Conservation (phyloP, 2,888 invertebrate species). For the Dascillus cervinus region DNA sequence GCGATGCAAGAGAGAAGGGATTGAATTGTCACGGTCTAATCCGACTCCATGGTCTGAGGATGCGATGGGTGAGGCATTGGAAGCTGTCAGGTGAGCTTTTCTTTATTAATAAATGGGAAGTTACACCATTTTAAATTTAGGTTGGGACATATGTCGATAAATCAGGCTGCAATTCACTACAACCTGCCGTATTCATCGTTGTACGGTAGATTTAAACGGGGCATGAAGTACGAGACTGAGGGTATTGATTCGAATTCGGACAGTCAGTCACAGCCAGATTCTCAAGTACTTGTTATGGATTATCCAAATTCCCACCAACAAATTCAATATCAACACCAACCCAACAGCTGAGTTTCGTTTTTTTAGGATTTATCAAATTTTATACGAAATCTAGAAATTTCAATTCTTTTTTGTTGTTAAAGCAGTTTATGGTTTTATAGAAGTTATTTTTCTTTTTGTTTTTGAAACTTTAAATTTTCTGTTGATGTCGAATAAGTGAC, state of each 20-base stretch:
- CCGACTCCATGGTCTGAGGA: constrained; percentile 94
- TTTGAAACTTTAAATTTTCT: too few species aligned
- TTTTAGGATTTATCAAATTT: too few species aligned
- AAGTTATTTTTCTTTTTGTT: too few species aligned
- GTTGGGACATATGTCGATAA: constrained; percentile 87
- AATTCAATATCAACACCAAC: constrained; percentile 38
- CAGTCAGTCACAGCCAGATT: constrained; percentile 36
- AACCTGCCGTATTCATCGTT: constrained; percentile 85
- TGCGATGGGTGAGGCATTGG: constrained; percentile 84
- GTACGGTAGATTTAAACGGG: constrained; percentile 81
- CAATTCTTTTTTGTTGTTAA: too few species aligned
- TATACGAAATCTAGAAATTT: too few species aligned
- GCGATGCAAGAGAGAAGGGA: constrained; percentile 82
- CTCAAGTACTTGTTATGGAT: constrained; percentile 34
- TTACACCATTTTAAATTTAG: constrained; percentile 48
- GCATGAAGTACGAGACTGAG: constrained; percentile 64
- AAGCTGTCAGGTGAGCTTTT: constrained; percentile 67
- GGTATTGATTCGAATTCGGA: constrained; percentile 33
- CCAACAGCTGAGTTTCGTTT: constrained; percentile 35
- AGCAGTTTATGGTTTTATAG: too few species aligned
- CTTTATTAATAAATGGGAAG: too few species aligned
- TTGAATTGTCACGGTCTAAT: constrained; percentile 79
- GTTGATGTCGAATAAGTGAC: too few species aligned
- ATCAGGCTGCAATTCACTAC: constrained; percentile 87
- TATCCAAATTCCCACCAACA: constrained; percentile 36